Evolutionary conservation across 2,888 invertebrate species (phyloP).

Genomic region (Aphodius sticticus): DNA sequence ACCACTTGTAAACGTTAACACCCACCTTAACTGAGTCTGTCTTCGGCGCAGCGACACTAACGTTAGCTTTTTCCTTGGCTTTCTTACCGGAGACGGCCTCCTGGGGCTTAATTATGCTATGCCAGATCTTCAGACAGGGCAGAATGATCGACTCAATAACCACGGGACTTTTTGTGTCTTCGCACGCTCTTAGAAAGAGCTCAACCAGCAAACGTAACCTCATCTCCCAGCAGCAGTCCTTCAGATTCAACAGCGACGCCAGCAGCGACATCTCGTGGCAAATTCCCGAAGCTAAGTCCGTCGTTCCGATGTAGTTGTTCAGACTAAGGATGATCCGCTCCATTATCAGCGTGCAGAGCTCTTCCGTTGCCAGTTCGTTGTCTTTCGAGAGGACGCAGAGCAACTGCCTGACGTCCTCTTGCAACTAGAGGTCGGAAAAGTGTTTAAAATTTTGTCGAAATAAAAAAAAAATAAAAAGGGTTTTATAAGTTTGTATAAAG

Average conservation of each 20-base stretch:
- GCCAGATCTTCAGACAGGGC: conserved; percentile 92
- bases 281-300: conserved; percentile 78
- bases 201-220: conserved; percentile 88
- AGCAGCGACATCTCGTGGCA: conserved; percentile 90
- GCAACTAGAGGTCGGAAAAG: conserved; percentile 67
- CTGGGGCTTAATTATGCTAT: conserved; percentile 78
- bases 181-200: conserved; percentile 82
- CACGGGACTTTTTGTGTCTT: conserved; percentile 80
- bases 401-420: conserved; percentile 88
- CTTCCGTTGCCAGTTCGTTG: conserved; percentile 81
- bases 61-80: conserved; percentile 58
- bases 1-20: conserved; percentile 78
- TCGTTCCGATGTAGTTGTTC: conserved; percentile 75
- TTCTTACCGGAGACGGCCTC: conserved; percentile 64
- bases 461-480: conserved; percentile 22
- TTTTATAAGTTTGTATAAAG: too few relatives aligned
- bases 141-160: conserved; percentile 91
- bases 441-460: background rate
- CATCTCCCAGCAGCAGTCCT: conserved; percentile 95
- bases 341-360: conserved; percentile 83
- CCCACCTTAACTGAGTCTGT: conserved; percentile 66
- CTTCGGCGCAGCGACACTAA: conserved; percentile 34
- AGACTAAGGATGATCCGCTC: conserved; percentile 85
- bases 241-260: conserved; percentile 87
- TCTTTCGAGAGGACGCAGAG: conserved; percentile 90